phyloP scores from a whole-genome alignment of 2,888 invertebrate species.

The Trissolcus japonicus region DNA sequence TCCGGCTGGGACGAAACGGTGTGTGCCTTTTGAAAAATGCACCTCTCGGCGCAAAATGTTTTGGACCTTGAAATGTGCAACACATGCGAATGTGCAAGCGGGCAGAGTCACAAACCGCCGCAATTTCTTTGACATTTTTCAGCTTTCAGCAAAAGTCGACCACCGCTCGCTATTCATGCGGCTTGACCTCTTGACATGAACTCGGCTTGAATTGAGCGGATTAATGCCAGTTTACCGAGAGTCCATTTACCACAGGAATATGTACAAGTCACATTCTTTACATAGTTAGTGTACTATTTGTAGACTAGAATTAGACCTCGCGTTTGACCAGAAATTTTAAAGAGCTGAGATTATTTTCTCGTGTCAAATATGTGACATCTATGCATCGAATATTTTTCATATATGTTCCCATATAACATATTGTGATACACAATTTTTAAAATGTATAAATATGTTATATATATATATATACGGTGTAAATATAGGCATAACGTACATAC shows the following conservation, averaged over 20 bases:
- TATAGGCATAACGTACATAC: too few species aligned
- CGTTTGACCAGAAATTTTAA: too few species aligned
- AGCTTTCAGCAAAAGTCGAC: constrained; percentile 36
- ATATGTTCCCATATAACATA: too few species aligned
- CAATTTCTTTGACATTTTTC: constrained; percentile 39
- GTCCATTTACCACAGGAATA: constrained; percentile 2
- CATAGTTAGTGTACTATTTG: too few species aligned
- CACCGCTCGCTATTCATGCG: constrained; percentile 24
- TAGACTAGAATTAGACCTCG: too few species aligned
- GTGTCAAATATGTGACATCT: too few species aligned
- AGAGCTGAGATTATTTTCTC: too few species aligned
- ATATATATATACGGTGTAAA: too few species aligned
- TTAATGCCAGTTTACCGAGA: constrained; percentile 21
- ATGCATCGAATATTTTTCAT: too few species aligned
- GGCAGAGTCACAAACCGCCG: constrained; percentile 39
- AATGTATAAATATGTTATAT: too few species aligned
- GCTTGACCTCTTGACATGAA: constrained; percentile 34
- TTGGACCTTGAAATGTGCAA: constrained; percentile 64
- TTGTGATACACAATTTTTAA: too few species aligned
- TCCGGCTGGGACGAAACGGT: constrained; percentile 39
- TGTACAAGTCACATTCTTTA: constrained; percentile 8
- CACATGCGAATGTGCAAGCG: constrained; percentile 37
- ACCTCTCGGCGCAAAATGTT: constrained; percentile 61
- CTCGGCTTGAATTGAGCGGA: constrained; percentile 31
- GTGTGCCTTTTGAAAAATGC: constrained; percentile 63